Evolutionary conservation across 2,797 vertebrate species (phyloP).

Genomic region (Liasis olivaceus): DNA sequence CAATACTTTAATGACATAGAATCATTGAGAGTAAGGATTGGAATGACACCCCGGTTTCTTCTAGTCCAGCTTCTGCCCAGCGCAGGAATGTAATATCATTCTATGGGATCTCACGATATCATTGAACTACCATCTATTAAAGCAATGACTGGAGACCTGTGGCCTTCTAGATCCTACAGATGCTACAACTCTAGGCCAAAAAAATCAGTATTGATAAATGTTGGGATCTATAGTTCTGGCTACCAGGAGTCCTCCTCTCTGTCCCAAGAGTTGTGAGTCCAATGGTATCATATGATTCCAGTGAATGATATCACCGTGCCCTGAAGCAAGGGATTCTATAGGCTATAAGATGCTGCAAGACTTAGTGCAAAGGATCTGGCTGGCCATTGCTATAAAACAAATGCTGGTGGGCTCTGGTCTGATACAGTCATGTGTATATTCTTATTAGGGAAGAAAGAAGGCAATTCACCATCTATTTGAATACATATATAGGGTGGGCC

Average conservation of each 20-base stretch:
- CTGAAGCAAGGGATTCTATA: not conserved
- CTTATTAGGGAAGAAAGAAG: not conserved
- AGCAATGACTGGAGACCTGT: not conserved
- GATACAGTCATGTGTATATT: not conserved
- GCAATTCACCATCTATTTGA: not conserved
- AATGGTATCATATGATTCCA: not conserved
- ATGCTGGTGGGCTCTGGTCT: not conserved
- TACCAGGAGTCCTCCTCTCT: not conserved
- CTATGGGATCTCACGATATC: not conserved
- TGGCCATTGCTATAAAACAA: not conserved
- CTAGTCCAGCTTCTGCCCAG: not conserved
- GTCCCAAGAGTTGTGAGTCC: not conserved
- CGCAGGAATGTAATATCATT: not conserved
- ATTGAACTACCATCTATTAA: not conserved
- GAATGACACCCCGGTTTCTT: not conserved
- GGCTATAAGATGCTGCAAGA: not conserved
- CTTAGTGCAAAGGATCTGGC: not conserved
- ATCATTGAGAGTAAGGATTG: not conserved
- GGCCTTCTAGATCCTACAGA: not conserved
- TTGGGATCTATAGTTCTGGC: not conserved
- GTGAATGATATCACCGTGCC: not conserved
- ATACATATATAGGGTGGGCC: not conserved
- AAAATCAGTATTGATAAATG: not conserved
- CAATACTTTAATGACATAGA: not conserved
- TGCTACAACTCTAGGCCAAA: not conserved